Percentiles rank a stretch among this genome's conserved stretches.
Conservation (phyloP, 2,113 vertebrate species). For the Heteronetta atricapilla region DNA sequence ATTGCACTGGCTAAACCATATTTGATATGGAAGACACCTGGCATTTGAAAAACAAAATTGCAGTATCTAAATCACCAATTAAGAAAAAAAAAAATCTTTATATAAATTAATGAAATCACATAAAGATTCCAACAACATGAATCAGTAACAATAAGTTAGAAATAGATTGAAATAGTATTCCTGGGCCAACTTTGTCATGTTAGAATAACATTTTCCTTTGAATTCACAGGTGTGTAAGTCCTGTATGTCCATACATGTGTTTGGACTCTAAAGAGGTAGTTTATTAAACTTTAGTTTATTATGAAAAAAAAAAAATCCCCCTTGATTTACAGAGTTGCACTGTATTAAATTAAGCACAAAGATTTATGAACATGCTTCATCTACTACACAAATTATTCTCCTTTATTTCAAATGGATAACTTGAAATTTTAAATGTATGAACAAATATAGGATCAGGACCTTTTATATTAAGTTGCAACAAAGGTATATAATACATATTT, state of each 20-base stretch:
- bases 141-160: neutral
- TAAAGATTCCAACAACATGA: neutral
- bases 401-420: neutral
- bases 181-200: neutral
- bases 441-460: neutral
- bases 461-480: neutral
- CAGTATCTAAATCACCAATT: neutral
- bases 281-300: neutral
- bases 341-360: neutral
- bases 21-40: neutral
- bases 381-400: neutral
- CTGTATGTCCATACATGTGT: neutral
- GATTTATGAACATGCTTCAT: neutral
- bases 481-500: neutral
- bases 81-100: neutral
- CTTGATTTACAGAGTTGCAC: neutral
- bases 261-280: neutral
- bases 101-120: neutral
- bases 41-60: neutral
- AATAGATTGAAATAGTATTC: neutral
- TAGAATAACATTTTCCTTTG: neutral
- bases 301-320: neutral
- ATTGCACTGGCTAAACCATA: neutral
- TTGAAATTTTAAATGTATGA: neutral
- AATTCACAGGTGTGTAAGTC: neutral